Base-by-base conservation (phyloP, 2,888 invertebrate species). In the Drosophila maculinotata region DNA sequence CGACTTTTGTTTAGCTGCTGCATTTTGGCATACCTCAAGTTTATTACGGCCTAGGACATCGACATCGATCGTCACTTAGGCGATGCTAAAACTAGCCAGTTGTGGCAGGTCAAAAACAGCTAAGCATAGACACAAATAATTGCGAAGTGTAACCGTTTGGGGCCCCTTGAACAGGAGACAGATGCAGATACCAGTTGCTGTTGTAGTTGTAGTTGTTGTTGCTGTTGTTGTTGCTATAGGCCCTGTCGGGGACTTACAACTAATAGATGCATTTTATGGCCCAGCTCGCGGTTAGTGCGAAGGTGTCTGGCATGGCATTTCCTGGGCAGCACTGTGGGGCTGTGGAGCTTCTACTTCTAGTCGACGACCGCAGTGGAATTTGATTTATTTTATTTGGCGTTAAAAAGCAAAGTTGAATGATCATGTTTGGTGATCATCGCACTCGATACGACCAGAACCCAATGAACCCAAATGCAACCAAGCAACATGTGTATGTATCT, bases 311-410 rank as follows among this genome's bases (percentile, higher is more conserved):
- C 75, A 77, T 62, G 59, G 65, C 75, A 77, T 69, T 69, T 73
- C 54, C 66, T 66, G 36, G 42, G 28, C 58, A 20, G 23, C 36
- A 5, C 1, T 31, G 15, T 9, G 38, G 28, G 5, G 2, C 0
- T 44, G n/a, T n/a, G n/a, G n/a, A 12, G 26, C 31, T 28, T 63
- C 47, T 62, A 44, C 48, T 15, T 23, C 20, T 70, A 79, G 83
- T 81, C 87, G 75, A 81, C 85, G 87, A 87, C 88, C 87, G 78
- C 69, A 69, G 28, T 67, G 87, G 88, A 88, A 87, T 84, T 84
- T 84, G 83, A 84, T 84, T 88, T 84, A 88, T 84, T 88, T 84
- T 88, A 86, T 84, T 84, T 88, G 87, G 88, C 88, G 84, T 84
- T 84, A 86, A 84, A 88, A 84, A 85, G 86, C 83, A 69, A 79